Conservation (phyloP, 2,888 invertebrate species). For the Drosophila rubida region DNA sequence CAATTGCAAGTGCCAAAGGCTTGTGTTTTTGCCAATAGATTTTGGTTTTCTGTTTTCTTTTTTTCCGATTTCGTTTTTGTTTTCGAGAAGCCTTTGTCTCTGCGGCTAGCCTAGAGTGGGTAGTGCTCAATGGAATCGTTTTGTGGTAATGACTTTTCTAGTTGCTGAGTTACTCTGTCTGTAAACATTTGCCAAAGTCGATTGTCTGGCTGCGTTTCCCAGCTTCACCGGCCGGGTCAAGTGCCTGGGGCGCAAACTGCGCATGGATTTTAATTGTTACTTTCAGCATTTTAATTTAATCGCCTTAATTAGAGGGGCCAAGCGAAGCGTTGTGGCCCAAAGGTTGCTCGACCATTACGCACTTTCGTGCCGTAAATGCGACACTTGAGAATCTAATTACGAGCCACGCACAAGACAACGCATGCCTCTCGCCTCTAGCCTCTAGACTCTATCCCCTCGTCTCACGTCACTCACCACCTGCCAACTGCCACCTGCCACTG, state of each 20-base stretch:
- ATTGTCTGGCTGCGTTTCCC: constrained; percentile 16
- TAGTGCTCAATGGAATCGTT: constrained; percentile 18
- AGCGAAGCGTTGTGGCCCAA: constrained; percentile 20
- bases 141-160: constrained; percentile 37
- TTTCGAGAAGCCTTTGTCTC: constrained; percentile 1
- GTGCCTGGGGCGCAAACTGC: constrained; percentile 21
- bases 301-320: constrained; percentile 58
- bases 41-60: not conserved
- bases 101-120: constrained; percentile 1
- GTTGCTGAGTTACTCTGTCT: constrained; percentile 18
- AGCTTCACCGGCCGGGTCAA: constrained; percentile 31
- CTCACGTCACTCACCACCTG: too few species aligned
- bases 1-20: constrained; percentile 31
- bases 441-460: not conserved
- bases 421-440: not conserved
- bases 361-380: constrained; percentile 63
- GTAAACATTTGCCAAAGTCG: constrained; percentile 20
- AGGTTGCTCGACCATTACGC: constrained; percentile 69
- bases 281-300: constrained; percentile 59
- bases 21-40: not conserved
- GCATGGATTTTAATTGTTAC: constrained; percentile 53
- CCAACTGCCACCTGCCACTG: not conserved
- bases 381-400: constrained; percentile 74
- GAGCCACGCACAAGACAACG: constrained; percentile 17
- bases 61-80: not conserved